Evolutionary conservation across 2,888 invertebrate genomes (phyloP), one percentile per base, ranked within the genome.

Genomic region (Busseola fusca): DNA sequence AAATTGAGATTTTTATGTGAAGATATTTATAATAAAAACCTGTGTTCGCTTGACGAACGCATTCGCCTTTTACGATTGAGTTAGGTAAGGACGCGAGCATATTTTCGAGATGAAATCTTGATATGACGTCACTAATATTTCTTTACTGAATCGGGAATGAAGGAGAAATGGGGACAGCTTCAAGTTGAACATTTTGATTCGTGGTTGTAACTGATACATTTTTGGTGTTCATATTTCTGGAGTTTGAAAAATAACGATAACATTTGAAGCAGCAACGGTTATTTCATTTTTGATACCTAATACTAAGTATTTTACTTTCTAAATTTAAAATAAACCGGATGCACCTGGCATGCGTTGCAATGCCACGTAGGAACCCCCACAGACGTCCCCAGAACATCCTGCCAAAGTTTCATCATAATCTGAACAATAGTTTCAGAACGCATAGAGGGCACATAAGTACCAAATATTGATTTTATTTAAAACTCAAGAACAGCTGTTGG

Each of bases 1-100:
- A 90, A 90, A 90, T 89, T 90, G 88, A 84, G 85, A 88, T 88
- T 87, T 89, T 86, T 86, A 84, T 81, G 84, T 84, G 81, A 81
- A 78, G 81, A 84, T 86, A 84, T 84, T 76, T 86, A 74, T 82
- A 84, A 77, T n/a, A 80, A 84, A 85, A 72, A 76, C 67, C 69
- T 81, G 60, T 80, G 69, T 83, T 81, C 86, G 56, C 71, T 85
- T 83, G 78, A 77, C 67, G 72, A 84, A 83, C 74, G 78, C 71
- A 78, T 78, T 83, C 56, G 74, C 83, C 64, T 80, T 72, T 76
- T 75, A 71, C 66, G 69, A 63, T 66, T 84, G 81, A 81, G 82
- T 81, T 84, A 77, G 69, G 65, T 75, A 70, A 59, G 69, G 70
- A 68, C 62, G 70, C 57, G 74, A 77, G 64, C 78, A 81, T 85